Evolutionary conservation across 92 coral and sea anemone species (phyloP).

Genomic region (Palythoa caribaeorum): DNA sequence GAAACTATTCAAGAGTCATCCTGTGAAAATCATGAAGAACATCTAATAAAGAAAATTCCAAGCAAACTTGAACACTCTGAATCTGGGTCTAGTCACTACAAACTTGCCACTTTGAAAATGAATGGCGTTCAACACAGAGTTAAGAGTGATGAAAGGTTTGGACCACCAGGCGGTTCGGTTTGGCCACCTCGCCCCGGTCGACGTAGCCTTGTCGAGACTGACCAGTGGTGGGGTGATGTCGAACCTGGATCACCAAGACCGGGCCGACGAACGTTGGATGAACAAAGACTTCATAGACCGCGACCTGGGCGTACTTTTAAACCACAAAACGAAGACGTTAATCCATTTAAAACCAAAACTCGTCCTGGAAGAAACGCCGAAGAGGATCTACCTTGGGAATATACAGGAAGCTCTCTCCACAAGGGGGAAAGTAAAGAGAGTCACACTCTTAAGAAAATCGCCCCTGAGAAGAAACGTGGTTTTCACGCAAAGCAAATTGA

Average conservation of each 20-base stretch:
- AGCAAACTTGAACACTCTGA: slow-evolving; percentile 21
- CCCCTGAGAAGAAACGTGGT: slow-evolving; percentile 21
- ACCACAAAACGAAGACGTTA: background rate
- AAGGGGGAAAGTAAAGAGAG: slow-evolving; percentile 36
- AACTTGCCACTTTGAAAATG: slow-evolving; percentile 38
- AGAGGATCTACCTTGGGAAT: slow-evolving; percentile 42
- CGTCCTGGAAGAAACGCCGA: slow-evolving; percentile 48
- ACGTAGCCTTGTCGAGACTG: background rate
- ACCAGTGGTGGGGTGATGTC: background rate
- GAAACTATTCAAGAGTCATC: slow-evolving; percentile 13
- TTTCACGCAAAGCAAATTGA: background rate
- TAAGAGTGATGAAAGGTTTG: background rate
- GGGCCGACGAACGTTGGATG: slow-evolving; percentile 20
- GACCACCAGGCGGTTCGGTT: background rate
- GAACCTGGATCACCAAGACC: slow-evolving; percentile 17
- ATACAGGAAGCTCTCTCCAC: slow-evolving; percentile 34
- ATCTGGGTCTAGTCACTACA: slow-evolving; percentile 40
- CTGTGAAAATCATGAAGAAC: background rate
- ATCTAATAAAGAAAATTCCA: slow-evolving; percentile 13
- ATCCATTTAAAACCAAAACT: background rate
- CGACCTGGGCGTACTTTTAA: slow-evolving; percentile 31
- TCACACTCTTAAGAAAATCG: slow-evolving; percentile 29
- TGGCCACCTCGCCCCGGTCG: slow-evolving; percentile 51
- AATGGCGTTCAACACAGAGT: slow-evolving; percentile 27
- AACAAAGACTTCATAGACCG: background rate